phyloP scores from a whole-genome alignment of 2,797 vertebrate species.

The Capromys pilorides region DNA sequence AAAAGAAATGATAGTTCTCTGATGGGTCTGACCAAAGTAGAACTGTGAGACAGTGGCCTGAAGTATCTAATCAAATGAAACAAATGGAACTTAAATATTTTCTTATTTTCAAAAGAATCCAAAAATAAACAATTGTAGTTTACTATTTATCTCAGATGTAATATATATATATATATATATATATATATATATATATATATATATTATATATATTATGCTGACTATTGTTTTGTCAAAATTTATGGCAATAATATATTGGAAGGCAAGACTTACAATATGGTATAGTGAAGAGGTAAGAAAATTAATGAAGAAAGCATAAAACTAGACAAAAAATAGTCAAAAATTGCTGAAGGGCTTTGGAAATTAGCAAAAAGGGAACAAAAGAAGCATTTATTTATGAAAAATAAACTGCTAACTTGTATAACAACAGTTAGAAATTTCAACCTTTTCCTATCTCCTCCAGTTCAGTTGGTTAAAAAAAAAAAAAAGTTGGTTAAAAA shows the following conservation, averaged over 20 bases:
- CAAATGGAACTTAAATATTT: neutral
- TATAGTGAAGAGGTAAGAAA: neutral
- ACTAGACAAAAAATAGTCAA: neutral
- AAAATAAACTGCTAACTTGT: neutral
- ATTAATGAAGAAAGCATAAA: neutral
- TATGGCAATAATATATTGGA: neutral
- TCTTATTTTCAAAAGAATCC: neutral
- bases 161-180: neutral
- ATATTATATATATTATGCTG: neutral
- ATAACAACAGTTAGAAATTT: neutral
- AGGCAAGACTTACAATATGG: neutral
- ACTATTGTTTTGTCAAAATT: too few species aligned
- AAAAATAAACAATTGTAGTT: neutral
- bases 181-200: neutral
- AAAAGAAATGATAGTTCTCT: neutral
- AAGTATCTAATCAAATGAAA: conserved; percentile 36
- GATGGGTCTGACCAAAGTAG: conserved; percentile 16
- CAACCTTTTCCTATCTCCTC: neutral
- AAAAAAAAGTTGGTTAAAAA: neutral
- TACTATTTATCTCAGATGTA: neutral
- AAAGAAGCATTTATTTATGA: neutral
- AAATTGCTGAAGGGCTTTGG: neutral
- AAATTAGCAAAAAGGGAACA: conserved; percentile 38
- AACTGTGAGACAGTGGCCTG: neutral
- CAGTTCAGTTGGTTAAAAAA: neutral